phyloP scores from a whole-genome alignment of 2,113 vertebrate species.

The Pimephales promelas region DNA sequence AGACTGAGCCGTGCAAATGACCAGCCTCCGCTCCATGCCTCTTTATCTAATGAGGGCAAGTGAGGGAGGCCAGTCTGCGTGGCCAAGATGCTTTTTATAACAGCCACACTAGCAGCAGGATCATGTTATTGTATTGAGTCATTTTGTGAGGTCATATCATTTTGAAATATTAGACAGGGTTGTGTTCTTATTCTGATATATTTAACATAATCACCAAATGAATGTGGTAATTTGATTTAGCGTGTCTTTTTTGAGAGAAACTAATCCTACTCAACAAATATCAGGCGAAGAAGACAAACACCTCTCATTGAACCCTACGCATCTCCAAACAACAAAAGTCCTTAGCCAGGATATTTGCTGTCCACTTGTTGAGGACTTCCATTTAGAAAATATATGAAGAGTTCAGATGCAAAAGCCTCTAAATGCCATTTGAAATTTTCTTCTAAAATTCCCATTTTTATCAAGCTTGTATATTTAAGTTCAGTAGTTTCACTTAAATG shows the following conservation, averaged over 20 bases:
- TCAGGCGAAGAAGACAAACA: neutral
- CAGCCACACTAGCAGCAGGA: slow-evolving; percentile 11
- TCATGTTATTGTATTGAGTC: neutral
- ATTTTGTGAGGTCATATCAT: slow-evolving; percentile 18
- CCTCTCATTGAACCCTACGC: neutral
- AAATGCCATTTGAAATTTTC: too few relatives aligned
- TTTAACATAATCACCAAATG: neutral
- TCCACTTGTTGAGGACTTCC: slow-evolving; percentile 25
- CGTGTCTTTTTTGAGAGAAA: neutral
- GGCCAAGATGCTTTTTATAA: slow-evolving; percentile 29
- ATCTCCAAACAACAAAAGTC: slow-evolving; percentile 25
- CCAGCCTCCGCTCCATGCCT: slow-evolving; percentile 32
- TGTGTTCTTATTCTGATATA: slow-evolving; percentile 8
- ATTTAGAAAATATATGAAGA: slow-evolving; percentile 31
- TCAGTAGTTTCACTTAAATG: too few relatives aligned
- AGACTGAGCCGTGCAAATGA: slow-evolving; percentile 41
- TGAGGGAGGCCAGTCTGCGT: slow-evolving; percentile 6
- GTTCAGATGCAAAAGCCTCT: too few relatives aligned
- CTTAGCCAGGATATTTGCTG: slow-evolving; percentile 6
- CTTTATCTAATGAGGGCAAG: slow-evolving; percentile 43
- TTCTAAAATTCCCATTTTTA: too few relatives aligned
- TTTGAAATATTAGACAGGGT: slow-evolving; percentile 10
- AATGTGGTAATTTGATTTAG: neutral
- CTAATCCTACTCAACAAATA: neutral
- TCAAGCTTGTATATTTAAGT: too few relatives aligned